Base-by-base conservation (phyloP, 2,888 invertebrate species). In the Trichogramma evanescens region DNA sequence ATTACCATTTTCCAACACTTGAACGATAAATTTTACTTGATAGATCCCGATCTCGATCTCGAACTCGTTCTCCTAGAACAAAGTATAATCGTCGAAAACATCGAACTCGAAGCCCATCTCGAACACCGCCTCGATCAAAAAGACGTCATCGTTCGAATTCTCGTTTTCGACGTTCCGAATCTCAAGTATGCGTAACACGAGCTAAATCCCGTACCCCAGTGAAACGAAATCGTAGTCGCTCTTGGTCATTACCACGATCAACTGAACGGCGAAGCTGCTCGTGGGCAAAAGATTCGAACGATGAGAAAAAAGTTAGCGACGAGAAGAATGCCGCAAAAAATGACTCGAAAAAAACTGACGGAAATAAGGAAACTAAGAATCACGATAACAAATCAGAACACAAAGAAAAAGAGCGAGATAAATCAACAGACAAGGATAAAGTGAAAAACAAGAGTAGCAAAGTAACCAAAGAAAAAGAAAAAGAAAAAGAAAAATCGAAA, bases 201-300 rank as follows among this genome's bases (percentile, higher is more conserved):
- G 67, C 66, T 9, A 68, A 64, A 50, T 67, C 66, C 1, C 63
- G 64, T 6, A 56, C 68, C 4, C 68, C 72, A 38, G 70, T 70
- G 53, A 72, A 63, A 62, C 71, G 75, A 46, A 76, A 76, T 1
- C 74, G 83, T 1, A 83, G 84, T 1, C 83, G 82, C 65, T 85
- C 86, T 10, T 86, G 86, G 85, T 86, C 86, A 0, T 71, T 83
- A 53, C 84, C 84, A 60, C 67, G 80, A 64, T 82, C 82, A 7
- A 66, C 79, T 2, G 61, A 69, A 49, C 64, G 70, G 48, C 63
- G 71, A 41, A 76, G 76, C 49, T 80, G 81, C 64, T 83, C 83
- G 0, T 84, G 85, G 84, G 83, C 84, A 0, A 81, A 80, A 64
- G 64, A 59, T n/a, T 67, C 57, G 3, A 67, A 69, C 6, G 52